Evolutionary conservation across 2,113 vertebrate genomes (phyloP).

Genomic region (Sylvia atricapilla): DNA sequence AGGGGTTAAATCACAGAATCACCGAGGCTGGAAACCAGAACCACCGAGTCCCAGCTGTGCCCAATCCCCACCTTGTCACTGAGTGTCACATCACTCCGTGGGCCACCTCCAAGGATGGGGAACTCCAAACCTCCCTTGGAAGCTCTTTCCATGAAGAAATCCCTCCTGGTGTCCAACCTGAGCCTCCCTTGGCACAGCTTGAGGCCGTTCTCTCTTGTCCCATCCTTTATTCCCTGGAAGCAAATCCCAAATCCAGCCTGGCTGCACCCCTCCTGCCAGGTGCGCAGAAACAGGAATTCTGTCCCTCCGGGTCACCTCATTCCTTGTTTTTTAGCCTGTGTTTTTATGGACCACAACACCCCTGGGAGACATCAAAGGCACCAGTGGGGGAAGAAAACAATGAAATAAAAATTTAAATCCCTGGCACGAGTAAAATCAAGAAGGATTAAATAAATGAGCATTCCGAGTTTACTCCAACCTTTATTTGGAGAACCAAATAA

Average conservation of each 20-base stretch:
- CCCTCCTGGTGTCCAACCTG: too few relatives aligned
- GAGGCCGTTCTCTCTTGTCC: not conserved
- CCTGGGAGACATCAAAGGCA: not conserved
- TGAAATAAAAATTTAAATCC: not conserved
- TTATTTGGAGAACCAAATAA: not conserved
- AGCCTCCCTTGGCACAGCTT: not conserved
- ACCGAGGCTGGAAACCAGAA: accelerated
- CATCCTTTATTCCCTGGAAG: not conserved
- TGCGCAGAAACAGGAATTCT: not conserved
- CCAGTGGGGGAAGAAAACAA: accelerated
- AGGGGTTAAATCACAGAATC: not conserved
- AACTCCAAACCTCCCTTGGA: not conserved
- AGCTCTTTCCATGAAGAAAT: not conserved
- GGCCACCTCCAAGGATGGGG: not conserved
- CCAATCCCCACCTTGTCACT: too few relatives aligned
- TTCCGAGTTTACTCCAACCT: not conserved
- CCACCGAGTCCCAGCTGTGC: not conserved
- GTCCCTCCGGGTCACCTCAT: not conserved
- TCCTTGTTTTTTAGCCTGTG: not conserved
- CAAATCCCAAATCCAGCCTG: not conserved
- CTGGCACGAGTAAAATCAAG: not conserved
- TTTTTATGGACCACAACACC: not conserved
- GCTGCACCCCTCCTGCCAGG: not conserved
- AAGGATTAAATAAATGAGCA: not conserved
- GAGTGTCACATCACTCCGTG: not conserved